Conservation (phyloP, 2,797 vertebrate species). For the Propithecus deckenii region DNA sequence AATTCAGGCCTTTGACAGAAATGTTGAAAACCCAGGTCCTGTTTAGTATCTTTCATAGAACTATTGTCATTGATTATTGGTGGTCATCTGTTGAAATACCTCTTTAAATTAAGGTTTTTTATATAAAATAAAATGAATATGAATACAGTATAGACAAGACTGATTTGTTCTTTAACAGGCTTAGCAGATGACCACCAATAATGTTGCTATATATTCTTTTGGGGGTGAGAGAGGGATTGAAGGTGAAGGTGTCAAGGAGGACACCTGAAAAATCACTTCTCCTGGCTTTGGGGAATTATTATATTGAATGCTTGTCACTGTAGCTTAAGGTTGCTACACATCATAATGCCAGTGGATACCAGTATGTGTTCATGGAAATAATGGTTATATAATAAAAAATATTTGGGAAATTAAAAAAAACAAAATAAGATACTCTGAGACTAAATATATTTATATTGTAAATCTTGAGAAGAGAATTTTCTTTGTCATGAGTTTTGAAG, state of each 20-base stretch:
- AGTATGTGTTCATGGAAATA: not conserved
- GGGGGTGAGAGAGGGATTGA: not conserved
- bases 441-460: not conserved
- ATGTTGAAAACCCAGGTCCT: constrained; percentile 66
- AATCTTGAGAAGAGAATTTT: not conserved
- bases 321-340: not conserved
- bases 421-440: not conserved
- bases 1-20: constrained; percentile 46
- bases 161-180: constrained; percentile 64
- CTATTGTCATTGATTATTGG: constrained; percentile 43
- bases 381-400: not conserved
- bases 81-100: not conserved
- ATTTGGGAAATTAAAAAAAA: not conserved
- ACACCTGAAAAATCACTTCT: not conserved
- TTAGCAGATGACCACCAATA: constrained; percentile 18
- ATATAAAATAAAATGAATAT: not conserved
- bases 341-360: not conserved
- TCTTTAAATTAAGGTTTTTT: not conserved
- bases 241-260: not conserved
- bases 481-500: not conserved
- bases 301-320: not conserved
- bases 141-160: not conserved
- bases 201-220: not conserved
- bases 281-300: not conserved
- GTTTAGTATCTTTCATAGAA: not conserved